Base-by-base conservation (phyloP, 2,113 vertebrate species). In the Psophia crepitans region DNA sequence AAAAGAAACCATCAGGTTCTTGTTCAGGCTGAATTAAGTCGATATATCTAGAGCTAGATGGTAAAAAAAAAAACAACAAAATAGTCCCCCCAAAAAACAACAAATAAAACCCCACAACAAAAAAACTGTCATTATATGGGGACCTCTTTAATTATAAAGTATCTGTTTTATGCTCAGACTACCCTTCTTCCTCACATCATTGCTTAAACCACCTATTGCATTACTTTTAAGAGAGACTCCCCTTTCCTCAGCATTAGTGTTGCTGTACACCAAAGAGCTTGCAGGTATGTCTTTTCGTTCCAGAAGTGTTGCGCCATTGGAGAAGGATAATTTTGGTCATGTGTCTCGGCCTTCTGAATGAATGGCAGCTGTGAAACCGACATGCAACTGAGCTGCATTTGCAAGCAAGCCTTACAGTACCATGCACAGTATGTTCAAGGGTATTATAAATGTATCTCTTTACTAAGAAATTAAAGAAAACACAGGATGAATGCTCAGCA, bases 401-500 rank as follows among this genome's bases (percentile, higher is more conserved):
- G 49, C 41, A 69, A 93, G 57, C 1, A 1, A 93, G 51, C 18
- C 23, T 91, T 84, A 54, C 61, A 49, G 37, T 57, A 69, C 46
- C 32, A 23, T 16, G 46, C 60, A 71, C 48, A 69, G 43, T 18
- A 46, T 2, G 3, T 18, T 83, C 66, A 51, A 51, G 19, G 53
- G 30, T 71, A 91, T 53, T 33, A 83, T 35, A 90, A 71, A 79
- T 21, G 11, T 37, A n/a, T 30, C 30, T 22, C n/a, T 33, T 87
- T 87, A 53, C 16, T 41, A 33, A 65, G 65, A 90, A 87, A 94
- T n/a, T 35, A 88, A 92, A 82, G 37, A 89, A 93, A 96, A 93
- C 39, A 87, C 17, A 39, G 57, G 8, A 90, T 35, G 53, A 95
- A 93, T 64, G 37, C 24, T 74, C 41, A 87, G 87, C 58, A 89